Evolutionary conservation across 2,888 invertebrate genomes (phyloP).

Genomic region (Cheilosia vulpina): DNA sequence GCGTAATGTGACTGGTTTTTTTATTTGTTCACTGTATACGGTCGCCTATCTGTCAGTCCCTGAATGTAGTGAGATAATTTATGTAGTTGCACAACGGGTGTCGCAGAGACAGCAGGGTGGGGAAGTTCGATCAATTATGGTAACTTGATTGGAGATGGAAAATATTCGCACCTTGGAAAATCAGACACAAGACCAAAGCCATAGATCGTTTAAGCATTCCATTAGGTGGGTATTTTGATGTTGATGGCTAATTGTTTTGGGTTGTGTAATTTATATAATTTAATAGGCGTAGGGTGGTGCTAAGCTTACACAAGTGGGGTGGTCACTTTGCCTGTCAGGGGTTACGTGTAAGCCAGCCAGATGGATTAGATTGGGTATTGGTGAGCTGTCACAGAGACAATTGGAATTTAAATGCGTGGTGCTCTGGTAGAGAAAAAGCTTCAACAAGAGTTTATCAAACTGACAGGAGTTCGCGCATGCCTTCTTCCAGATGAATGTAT

Average conservation of each 20-base stretch:
- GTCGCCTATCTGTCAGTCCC: constrained; percentile 31
- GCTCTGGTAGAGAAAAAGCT: too few species aligned
- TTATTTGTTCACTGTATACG: background rate
- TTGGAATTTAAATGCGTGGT: too few species aligned
- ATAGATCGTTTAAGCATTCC: background rate
- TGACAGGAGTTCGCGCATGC: too few species aligned
- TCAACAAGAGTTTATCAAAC: too few species aligned
- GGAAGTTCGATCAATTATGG: constrained; percentile 46
- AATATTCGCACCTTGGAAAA: constrained; percentile 24
- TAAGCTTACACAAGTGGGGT: background rate
- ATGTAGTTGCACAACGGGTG: constrained; percentile 4
- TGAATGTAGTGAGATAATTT: constrained; percentile 38
- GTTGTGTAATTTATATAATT: constrained; percentile 1
- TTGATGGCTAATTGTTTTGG: constrained; percentile 15
- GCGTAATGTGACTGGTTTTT: constrained; percentile 54
- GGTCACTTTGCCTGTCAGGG: background rate
- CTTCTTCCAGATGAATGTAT: too few species aligned
- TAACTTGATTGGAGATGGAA: constrained; percentile 46
- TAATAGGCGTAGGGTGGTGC: background rate
- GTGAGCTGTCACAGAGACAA: too few species aligned
- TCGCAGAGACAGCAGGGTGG: background rate
- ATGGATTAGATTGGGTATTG: too few species aligned
- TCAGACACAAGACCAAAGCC: background rate
- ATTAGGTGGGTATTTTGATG: constrained; percentile 9
- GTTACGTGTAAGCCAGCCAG: background rate